Base-by-base conservation (phyloP, 2,888 invertebrate genomes). In the Embidobia sp. region DNA sequence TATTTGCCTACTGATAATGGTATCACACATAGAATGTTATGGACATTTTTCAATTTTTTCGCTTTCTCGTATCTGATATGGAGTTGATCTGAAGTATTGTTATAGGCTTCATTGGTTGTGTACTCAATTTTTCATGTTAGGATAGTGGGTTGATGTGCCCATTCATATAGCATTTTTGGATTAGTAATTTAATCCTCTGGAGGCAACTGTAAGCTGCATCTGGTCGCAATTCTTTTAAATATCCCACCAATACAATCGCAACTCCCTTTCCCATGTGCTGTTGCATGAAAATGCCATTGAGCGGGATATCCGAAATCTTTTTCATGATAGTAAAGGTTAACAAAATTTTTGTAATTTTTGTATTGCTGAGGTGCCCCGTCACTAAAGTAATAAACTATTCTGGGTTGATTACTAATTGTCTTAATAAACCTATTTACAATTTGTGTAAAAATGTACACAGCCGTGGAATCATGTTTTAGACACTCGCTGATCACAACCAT, bases 341-440 rank as follows among this genome's bases (percentile, higher is more conserved):
- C 37, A 18, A 76, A 46, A 18, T 72, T 55, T 10, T 53, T 63
- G n/a, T 18, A 53, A 55, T 63, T 72, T 63, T 70, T 70, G 22
- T 55, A 67, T 29, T 75, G 74, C 48, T 67, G 67, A 5, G 70
- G 61, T 3, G 51, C 70, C 18, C 61, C 61, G 19, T 59, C 66
- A 26, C 44, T 35, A 19, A 66, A 59, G 13, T 66, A 66, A 48
- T 35, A 29, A n/a, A 61, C n/a, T 26, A 46, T 46, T 18, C 46
- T 46, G 15, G 59, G 46, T 7, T 16, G 10, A 7, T 16, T 19
- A 31, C 13, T 13, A 27, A 55, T 29, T 2, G 55, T 7, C 26
- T 48, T 46, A 10, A 35, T 48, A 31, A 46, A 48, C 5, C 48
- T 46, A 10, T 61, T 48, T 10, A 70, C 27, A 44, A 44, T 37